Evolutionary conservation across 2,797 vertebrate species (phyloP), one percentile per base, ranked within the genome.

Genomic region (Anguilla obscura): DNA sequence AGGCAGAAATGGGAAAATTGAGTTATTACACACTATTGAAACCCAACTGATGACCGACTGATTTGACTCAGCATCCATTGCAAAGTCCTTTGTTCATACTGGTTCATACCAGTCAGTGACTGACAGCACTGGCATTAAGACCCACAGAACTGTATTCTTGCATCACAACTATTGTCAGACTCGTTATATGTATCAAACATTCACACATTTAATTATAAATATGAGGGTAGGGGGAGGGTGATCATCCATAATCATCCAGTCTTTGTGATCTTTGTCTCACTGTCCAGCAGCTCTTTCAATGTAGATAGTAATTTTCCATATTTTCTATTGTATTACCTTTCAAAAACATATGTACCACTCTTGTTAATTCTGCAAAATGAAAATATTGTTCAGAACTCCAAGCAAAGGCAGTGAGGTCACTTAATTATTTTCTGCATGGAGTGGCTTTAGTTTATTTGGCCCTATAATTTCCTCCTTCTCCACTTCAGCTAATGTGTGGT

Each of bases 351-450:
- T 24, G 63, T n/a, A 7, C 63, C 63, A 24, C 90, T 93, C 76
- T 90, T 95, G 96, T 96, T 95, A 97, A 97, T 96, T 93, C 94
- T 80, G 16, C 95, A 93, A 94, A 96, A 94, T 91, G 92, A 92
- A 94, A 93, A 90, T 24, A n/a, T 91, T 88, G 92, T 94, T 96
- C 93, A 92, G 94, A 96, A 95, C 93, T 95, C 97, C 95, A 95
- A 76, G 86, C 95, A 24, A 66, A 66, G 21, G 63, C n/a, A 27
- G 21, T 3, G 24, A 66, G 63, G 63, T 66, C 21, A 66, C 24
- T n/a, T 56, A 56, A 16, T 36, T 56, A 56, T 56, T 56, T 56
- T 12, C 54, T 14, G 54, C 1, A 12, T 56, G 54, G 14, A 14
- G 54, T 56, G 14, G 54, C 54, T 56, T 56, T 56, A 56, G 54